phyloP scores from a whole-genome alignment of 2,888 invertebrate genomes.

The Andrena chrysosceles region DNA sequence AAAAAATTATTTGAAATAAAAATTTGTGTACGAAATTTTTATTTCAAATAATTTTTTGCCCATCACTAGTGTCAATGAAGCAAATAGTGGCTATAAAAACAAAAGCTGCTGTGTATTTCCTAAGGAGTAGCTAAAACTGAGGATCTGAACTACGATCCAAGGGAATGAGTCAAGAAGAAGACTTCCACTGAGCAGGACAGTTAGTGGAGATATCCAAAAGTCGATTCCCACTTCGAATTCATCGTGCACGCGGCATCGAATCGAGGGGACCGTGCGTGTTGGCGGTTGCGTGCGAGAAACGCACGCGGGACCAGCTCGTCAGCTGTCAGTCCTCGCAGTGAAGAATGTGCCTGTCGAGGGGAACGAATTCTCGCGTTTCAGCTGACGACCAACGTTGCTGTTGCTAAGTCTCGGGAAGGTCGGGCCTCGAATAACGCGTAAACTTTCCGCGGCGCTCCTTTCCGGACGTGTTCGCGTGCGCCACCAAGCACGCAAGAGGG shows the following conservation, averaged over 20 bases:
- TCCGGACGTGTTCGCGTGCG: conserved; percentile 40
- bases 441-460: conserved; percentile 50
- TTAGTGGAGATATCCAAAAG: background rate
- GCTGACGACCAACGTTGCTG: conserved; percentile 61
- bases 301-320: conserved; percentile 41
- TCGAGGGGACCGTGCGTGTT: conserved; percentile 7
- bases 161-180: background rate
- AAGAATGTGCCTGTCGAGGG: conserved; percentile 69
- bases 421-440: conserved; percentile 35
- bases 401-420: conserved; percentile 53
- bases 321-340: conserved; percentile 60
- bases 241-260: background rate
- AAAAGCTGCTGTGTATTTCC: background rate
- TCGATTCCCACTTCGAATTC: background rate
- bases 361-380: conserved; percentile 70
- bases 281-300: conserved; percentile 47
- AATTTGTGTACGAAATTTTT: too few species aligned
- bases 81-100: too few species aligned
- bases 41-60: too few species aligned
- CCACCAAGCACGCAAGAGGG: conserved; percentile 23
- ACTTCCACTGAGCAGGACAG: background rate
- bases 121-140: background rate
- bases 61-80: too few species aligned
- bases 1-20: too few species aligned
- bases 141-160: background rate